Base-by-base conservation (phyloP, 2,888 invertebrate species). In the Sclerodermus sp. region DNA sequence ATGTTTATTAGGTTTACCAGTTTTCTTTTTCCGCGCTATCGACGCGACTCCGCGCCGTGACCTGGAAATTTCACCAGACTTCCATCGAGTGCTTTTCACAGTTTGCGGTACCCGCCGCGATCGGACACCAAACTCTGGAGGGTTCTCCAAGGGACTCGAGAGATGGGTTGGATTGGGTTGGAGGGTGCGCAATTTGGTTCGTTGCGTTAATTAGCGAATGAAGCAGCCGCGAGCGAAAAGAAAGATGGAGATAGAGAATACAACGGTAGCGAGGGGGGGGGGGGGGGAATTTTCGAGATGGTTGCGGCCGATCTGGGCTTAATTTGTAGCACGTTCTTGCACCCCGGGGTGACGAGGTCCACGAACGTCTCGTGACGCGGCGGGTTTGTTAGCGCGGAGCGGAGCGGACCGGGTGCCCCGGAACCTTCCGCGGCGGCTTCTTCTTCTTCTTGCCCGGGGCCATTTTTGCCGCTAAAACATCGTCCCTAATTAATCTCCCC, bases 271-370 rank as follows among this genome's bases (percentile, higher is more conserved):
- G 9, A 31, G 3, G 14, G 14, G 15, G 29, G 2, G 12, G 31
- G 31, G 9, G 42, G 14, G 15, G 31, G 62, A 73, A 74, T 74
- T 70, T 74, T 67, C 68, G 62, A 69, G 72, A 74, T 73, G 66
- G 67, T 71, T 71, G 62, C 66, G 64, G 53, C 53, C 64, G 70
- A 73, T 72, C 69, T 60, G 60, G 63, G 65, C 69, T 76, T 76
- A 76, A 76, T 76, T 76, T 76, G 76, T 74, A 74, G 70, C 76
- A 75, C 75, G 76, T 76, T 76, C 73, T 75, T 75, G 70, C 62
- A 56, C 49, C 53, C 34, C 6, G 63, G 60, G 66, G 69, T 63
- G 67, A 66, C 61, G 68, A 63, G 64, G 60, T 60, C 57, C 56
- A 47, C 52, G 47, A 57, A 50, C 46, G 41, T 36, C 30, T 14